Conservation (phyloP, 2,888 invertebrate species). For the Hipparchia semele region DNA sequence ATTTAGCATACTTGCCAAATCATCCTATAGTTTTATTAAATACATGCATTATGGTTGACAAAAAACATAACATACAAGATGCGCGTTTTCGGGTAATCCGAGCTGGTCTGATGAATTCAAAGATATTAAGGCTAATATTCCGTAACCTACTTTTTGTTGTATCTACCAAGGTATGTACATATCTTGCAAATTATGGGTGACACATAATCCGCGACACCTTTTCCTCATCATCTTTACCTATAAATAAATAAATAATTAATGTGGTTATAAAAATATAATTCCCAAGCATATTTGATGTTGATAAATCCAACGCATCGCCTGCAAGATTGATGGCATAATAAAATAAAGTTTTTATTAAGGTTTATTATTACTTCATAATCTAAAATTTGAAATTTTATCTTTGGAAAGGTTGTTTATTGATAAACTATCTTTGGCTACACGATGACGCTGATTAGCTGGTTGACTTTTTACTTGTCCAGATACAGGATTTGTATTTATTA, state of each 20-base stretch:
- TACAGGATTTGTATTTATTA: conserved; percentile 34
- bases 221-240: conserved; percentile 15
- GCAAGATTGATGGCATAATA: conserved; percentile 80
- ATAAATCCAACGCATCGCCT: conserved; percentile 56
- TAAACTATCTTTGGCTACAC: conserved; percentile 70
- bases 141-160: too few species aligned
- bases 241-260: conserved; percentile 17
- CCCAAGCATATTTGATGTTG: conserved; percentile 33
- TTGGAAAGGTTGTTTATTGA: conserved; percentile 73
- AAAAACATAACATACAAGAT: too few species aligned
- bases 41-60: too few species aligned
- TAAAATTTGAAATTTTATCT: conserved; percentile 77
- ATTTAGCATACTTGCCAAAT: too few species aligned
- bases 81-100: too few species aligned
- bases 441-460: conserved; percentile 69
- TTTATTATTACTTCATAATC: conserved; percentile 71
- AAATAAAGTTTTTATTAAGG: conserved; percentile 72
- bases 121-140: too few species aligned
- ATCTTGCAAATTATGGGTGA: not conserved
- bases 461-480: conserved; percentile 33
- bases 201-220: not conserved
- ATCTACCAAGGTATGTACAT: too few species aligned
- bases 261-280: conserved; percentile 27
- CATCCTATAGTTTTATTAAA: too few species aligned
- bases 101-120: too few species aligned